Evolutionary conservation across 2,888 invertebrate species (phyloP), one percentile per base, ranked within the genome.

Genomic region (Hypolimnas misippus): DNA sequence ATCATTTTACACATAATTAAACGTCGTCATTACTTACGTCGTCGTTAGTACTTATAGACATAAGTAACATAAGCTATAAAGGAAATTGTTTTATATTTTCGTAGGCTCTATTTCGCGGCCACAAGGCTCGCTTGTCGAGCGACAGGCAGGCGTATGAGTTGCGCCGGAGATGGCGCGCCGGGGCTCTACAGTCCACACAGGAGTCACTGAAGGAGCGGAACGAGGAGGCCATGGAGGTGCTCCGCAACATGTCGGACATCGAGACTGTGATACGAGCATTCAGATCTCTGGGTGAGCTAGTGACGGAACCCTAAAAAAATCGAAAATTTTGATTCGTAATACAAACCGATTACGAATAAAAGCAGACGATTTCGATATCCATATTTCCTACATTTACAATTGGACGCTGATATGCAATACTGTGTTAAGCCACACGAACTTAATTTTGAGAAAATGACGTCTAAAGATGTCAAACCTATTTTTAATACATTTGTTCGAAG

Each of bases 41-140:
- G n/a, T n/a, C n/a, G n/a, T n/a, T n/a, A n/a, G n/a, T n/a, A n/a
- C n/a, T n/a, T n/a, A n/a, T n/a, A n/a, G n/a, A n/a, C n/a, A n/a
- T n/a, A n/a, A n/a, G n/a, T n/a, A 1, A 0, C 1, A 8, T 2
- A 33, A 7, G 33, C n/a, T n/a, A 33, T 33, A 0, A 33, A 33
- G 8, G 8, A 33, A 12, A 6, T 10, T 8, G 2, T 33, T 2
- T 2, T 29, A 29, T 33, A 10, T 2, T 7, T 33, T 33, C 12
- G 21, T 66, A 92, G 87, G 92, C 93, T 3, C 80, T 89, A 50
- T 94, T 93, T 86, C 92, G 93, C 1, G 94, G 94, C 0, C 88
- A 93, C 72, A 76, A 73, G 21, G 85, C 74, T 1, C 84, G 92
- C 12, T 62, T 76, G 16, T 70, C 71, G 1, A 68, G 76, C 16